These are phyloP conservation scores for Lamprotornis superbus DNA, from an alignment of 2,113 vertebrate genomes.

Conservation along the genomic window DNA sequence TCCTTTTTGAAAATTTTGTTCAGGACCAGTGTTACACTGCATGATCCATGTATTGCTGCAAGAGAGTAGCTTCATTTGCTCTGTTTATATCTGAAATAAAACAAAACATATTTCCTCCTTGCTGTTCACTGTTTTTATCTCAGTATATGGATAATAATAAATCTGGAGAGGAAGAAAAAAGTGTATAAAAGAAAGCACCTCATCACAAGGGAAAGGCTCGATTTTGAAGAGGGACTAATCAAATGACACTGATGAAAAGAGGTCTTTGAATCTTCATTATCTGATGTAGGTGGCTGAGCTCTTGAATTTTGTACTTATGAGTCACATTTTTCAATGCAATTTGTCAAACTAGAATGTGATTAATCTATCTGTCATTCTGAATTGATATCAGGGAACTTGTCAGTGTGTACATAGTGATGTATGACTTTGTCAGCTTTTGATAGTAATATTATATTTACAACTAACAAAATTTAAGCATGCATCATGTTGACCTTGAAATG, in stretches of 20 bases:
- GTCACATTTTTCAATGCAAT: constrained; percentile 32
- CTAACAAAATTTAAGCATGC: constrained; percentile 32
- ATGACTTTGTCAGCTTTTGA: constrained; percentile 27
- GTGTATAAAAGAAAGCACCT: background rate
- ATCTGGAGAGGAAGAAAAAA: background rate
- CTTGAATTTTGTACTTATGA: constrained; percentile 24
- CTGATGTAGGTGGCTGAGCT: constrained; percentile 1
- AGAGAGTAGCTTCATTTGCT: background rate
- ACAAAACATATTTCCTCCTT: background rate
- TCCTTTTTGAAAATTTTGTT: background rate
- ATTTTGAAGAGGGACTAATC: background rate
- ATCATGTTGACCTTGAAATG: constrained; percentile 41
- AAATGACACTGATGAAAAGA: background rate
- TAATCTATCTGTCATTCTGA: constrained; percentile 47
- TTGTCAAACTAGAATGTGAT: constrained; percentile 43
- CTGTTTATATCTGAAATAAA: background rate
- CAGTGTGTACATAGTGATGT: constrained; percentile 8
- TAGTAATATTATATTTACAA: constrained; percentile 34
- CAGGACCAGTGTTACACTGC: background rate
- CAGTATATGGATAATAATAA: background rate
- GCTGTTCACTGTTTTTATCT: background rate
- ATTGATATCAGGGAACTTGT: constrained; percentile 21
- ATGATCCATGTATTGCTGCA: background rate
- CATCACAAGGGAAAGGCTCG: background rate
- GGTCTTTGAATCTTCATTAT: constrained; percentile 47